These are phyloP conservation scores for Python bivittatus DNA, from an alignment of 2,113 vertebrate genomes.

Conservation along the genomic window DNA sequence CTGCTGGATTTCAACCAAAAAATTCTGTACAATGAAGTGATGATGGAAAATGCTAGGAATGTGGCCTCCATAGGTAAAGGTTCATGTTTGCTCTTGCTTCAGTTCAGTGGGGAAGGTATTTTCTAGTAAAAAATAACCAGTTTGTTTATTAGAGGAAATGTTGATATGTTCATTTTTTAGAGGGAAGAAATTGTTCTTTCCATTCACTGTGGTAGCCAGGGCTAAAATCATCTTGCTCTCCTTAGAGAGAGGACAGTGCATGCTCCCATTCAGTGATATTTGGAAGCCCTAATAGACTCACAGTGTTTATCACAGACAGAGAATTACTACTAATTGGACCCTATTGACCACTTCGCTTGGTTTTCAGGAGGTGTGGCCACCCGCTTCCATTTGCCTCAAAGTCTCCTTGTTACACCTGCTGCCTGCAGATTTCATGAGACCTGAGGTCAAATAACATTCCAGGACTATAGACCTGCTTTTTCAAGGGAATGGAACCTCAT, in stretches of 20 bases:
- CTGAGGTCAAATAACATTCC: background rate
- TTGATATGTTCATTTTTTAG: background rate
- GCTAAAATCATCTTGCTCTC: background rate
- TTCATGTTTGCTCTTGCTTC: background rate
- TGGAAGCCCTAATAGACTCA: background rate
- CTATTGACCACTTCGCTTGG: background rate
- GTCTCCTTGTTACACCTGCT: background rate
- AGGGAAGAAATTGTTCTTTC: background rate
- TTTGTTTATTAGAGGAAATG: background rate
- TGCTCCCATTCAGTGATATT: background rate
- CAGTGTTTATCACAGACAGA: background rate
- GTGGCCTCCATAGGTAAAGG: background rate
- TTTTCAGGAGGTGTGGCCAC: background rate
- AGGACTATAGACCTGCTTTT: background rate
- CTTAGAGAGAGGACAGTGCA: background rate
- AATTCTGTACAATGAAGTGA: background rate
- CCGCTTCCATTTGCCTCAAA: background rate
- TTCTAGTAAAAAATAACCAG: background rate
- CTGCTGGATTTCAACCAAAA: background rate
- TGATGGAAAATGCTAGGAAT: background rate
- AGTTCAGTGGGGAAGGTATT: background rate
- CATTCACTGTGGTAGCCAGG: background rate
- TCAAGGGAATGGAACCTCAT: background rate
- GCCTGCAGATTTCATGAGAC: background rate
- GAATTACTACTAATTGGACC: background rate